Evolutionary conservation across 1,140 invertebrate genomes (phyloP), one percentile per base, ranked within the genome.

Genomic region (Venturia canescens): DNA sequence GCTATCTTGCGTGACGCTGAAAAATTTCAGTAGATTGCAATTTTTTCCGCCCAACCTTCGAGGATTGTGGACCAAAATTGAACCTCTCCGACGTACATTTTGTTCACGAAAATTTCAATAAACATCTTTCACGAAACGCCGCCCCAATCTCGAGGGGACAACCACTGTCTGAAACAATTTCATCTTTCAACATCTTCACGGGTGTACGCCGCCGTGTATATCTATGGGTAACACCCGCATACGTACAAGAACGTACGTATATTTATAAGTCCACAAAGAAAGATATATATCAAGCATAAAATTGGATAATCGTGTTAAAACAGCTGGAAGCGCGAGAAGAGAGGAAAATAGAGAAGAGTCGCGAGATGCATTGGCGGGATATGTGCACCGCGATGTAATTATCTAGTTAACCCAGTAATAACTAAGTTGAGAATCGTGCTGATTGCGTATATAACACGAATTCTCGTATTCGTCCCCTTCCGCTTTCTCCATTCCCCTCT

Each of bases 341-440:
- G 60, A 63, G n/a, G 60, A 63, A 63, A 63, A 69, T 31, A 29
- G 48, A 48, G 31, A 44, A 72, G 21, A 72, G 23, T n/a, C 21
- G 48, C 44, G 26, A 74, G 48, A 44, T 48, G 21, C 18, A 29
- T 16, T 53, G 48, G 48, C 53, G 44, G 34, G 44, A 69, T 69
- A 31, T 69, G 27, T 69, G 66, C 21, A 18, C 13, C 74, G 53
- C 50, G 53, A 76, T 76, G 74, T 76, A 76, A 76, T 76, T 76
- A 63, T 76, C 74, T 63, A 77, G 75, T 77, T 77, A 77, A 77
- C 75, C 75, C 75, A 44, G 57, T 77, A 44, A 77, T 77, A 77
- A 77, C 75, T 66, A 77, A 77, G 75, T 77, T 77, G 75, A 60
- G 57, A 77, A 77, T 77, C 53, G 75, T 77, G 75, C 75, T 77